Base-by-base conservation (phyloP, 2,888 invertebrate genomes). In the Agrotis segetum region DNA sequence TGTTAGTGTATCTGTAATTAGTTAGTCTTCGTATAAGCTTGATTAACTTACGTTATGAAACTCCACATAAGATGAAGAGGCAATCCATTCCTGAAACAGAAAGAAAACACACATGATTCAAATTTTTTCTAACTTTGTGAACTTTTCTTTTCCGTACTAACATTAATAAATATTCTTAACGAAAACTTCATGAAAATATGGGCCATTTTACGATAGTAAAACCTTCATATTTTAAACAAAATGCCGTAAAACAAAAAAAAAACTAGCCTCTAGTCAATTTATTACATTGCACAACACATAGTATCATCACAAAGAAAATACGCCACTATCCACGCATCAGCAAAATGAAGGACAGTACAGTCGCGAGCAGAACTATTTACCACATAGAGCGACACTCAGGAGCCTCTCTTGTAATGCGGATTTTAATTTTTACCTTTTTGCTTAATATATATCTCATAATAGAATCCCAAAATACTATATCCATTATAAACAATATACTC, bases 301-400 rank as follows among this genome's bases (percentile, higher is more conserved):
- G 19, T 17, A 58, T 73, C 59, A 61, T 67, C 73, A 68, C 67
- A 66, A 79, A 71, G 49, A 70, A 73, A 80, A 68, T 82, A 79
- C 76, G 24, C 71, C 71, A 77, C 70, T 77, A 68, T 67, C 77
- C 74, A 79, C 79, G 82, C 80, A 86, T 77, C 69, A 88, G 86
- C 87, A 85, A 89, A 88, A 89, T 87, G 91, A 86, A 85, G 87
- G 71, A 74, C 80, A 81, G 85, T 85, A 79, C 81, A 40, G 40
- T 40, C 40, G 11, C 40, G 40, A 40, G 11, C 34, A 34, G 7
- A 34, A 34, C 6, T 34, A 34, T 29, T 0, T 6, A 24, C 24
- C 24, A 24, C 24, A 24, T 24, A 24, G 24, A 24, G 24, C 24
- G 24, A 24, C 24, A 24, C 24, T 24, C 24, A 24, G 24, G 24